Conservation (phyloP, 2,888 invertebrate species). For the Drosophila putrida region DNA sequence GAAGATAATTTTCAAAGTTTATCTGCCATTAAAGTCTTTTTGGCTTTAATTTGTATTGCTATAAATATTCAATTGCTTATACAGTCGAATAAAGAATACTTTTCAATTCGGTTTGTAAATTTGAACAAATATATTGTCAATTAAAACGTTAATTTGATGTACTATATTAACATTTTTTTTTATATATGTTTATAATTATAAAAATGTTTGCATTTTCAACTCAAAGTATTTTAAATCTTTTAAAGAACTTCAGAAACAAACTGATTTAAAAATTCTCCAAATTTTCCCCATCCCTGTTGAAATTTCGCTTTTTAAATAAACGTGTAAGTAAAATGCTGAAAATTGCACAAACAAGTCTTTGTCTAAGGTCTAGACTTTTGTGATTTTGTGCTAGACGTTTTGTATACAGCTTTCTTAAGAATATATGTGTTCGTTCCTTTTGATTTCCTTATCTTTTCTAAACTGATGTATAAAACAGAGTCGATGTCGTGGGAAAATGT, state of each 20-base stretch:
- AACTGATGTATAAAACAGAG: slow-evolving; percentile 12
- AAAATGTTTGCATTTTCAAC: background rate
- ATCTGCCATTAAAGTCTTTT: too few relatives aligned
- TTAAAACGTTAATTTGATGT: too few relatives aligned
- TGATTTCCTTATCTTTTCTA: slow-evolving; percentile 18
- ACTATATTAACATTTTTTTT: too few relatives aligned
- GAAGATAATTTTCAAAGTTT: background rate
- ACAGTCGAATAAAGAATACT: too few relatives aligned
- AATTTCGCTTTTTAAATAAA: background rate
- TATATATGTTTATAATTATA: too few relatives aligned
- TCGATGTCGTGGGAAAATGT: slow-evolving; percentile 18
- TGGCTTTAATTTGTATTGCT: background rate
- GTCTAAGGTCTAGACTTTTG: slow-evolving; percentile 24
- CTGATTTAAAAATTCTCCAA: background rate
- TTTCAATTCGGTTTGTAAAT: too few relatives aligned
- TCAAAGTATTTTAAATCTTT: background rate
- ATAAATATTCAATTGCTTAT: too few relatives aligned
- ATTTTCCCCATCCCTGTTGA: background rate
- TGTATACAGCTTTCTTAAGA: slow-evolving; percentile 15
- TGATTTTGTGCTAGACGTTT: slow-evolving; percentile 13
- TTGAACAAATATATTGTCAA: too few relatives aligned
- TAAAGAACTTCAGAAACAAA: background rate
- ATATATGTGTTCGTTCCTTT: background rate
- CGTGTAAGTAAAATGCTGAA: background rate
- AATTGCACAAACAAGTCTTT: slow-evolving; percentile 8